Base-by-base conservation (phyloP, 1,140 invertebrate genomes). In the Cardiocondyla obscurior region DNA sequence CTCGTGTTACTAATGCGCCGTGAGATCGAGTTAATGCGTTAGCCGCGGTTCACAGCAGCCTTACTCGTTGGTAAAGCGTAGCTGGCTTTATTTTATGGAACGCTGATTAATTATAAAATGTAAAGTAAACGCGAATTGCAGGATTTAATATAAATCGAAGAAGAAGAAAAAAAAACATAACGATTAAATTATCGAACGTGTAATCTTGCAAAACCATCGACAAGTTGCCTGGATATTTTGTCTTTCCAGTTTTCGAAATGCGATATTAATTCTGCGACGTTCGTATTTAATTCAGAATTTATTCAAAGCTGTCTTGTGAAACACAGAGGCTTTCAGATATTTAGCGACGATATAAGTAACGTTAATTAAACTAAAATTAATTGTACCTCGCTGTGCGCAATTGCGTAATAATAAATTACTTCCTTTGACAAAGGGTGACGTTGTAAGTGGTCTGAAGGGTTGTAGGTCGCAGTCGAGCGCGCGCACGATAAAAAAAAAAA, bases 401-500 rank as follows among this genome's bases (percentile, higher is more conserved):
- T 22, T 58, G 8, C 22, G 73, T 65, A 36, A 76, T 51, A 14
- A 33, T 10, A 22, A 12, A 53, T 3, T 7, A n/a, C 3, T 25
- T 8, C 22, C 33, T 73, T 22, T 19, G 22, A 19, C 16, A 53
- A 42, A 28, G 74, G 10, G 22, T 28, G 12, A 10, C 10, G 22
- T 53, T 65, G 30, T 30, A 36, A 1, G 60, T 30, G 4, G 16
- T 79, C 55, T 42, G 10, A 3, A 53, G 22, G 62, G n/a, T 79
- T n/a, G n/a, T 42, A 53, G 62, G 62, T 69, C 22, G 16, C 5
- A 46, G 19, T 53, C 36, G 7, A n/a, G n/a, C n/a, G n/a, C n/a
- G n/a, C n/a, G n/a, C n/a, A n/a, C n/a, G n/a, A 67, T 67, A 79
- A 79, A 69, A 69, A 55, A 39, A n/a, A n/a, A 79, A 2, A 19